Evolutionary conservation across 2,888 invertebrate species (phyloP), one percentile per base, ranked within the genome.

Genomic region (Seira musarum): DNA sequence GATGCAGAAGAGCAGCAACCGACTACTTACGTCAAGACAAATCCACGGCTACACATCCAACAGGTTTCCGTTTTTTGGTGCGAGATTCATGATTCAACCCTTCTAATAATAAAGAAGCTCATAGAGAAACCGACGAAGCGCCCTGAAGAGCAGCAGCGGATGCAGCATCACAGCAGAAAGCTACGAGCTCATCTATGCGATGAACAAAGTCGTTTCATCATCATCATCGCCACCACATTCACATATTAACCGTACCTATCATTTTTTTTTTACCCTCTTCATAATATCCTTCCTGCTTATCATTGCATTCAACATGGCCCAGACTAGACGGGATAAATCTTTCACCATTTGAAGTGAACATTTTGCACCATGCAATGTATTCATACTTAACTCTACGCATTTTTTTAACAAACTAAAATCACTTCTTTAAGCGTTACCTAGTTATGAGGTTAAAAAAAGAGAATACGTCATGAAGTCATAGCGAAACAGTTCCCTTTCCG

Each of bases 401-500:
- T 30, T 30, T 30, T 30, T 30, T 30, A 30, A 30, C 30, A 30
- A 53, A 53, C 17, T 53, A 3, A 53, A 53, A 53, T 53, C 53
- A n/a, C 53, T 13, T 53, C 3, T 13, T 53, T 53, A 53, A 5
- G 53, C 53, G 53, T 53, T 53, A 53, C 15, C 53, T 17, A n/a
- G 15, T 17, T 53, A 13, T 53, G 3, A 8, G n/a, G 22, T 21
- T 5, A 21, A 60, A 2, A 60, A 60, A 22, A 8, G 57, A n/a
- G n/a, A 53, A 53, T n/a, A 15, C 60, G n/a, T 19, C 8, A 21
- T 21, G 2, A 10, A 19, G 60, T 60, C 21, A 60, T 21, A 22
- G 21, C 60, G 17, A 57, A 60, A 13, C 60, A 60, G 60, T 60
- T 60, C 60, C 60, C 60, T 60, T 60, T 60, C 60, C 60, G 60